A percentile compares a stretch with the other conserved stretches of the same genome.
Evolutionary conservation across 2,888 invertebrate genomes (phyloP).

Genomic region (Shargacucullia verbasci): DNA sequence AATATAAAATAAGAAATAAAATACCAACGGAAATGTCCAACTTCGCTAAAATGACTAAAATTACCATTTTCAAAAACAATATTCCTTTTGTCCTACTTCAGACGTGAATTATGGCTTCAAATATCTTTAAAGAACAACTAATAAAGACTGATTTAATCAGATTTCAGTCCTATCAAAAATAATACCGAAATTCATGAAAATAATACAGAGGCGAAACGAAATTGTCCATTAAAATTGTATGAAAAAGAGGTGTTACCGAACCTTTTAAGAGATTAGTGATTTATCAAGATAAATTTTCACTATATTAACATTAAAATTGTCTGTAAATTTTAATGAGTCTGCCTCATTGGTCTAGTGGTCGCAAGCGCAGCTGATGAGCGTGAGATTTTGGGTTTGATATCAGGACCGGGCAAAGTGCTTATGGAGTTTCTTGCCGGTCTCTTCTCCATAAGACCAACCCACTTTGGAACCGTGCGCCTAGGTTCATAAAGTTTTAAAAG

Average conservation of each 20-base stretch:
- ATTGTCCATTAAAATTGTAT: conserved; percentile 4
- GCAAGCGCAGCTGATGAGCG: no score
- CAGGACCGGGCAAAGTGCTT: no score
- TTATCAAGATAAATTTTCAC: conserved; percentile 9
- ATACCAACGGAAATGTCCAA: no score
- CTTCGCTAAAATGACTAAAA: neutral
- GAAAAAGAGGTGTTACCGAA: conserved; percentile 14
- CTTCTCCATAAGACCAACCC: no score
- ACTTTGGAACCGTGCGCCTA: no score
- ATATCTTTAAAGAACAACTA: neutral
- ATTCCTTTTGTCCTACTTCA: neutral
- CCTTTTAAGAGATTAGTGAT: conserved; percentile 16
- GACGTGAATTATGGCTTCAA: neutral
- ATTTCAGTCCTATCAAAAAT: neutral
- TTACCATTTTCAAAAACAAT: neutral
- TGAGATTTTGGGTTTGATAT: no score
- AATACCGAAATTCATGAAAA: neutral
- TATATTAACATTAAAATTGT: conserved; percentile 17
- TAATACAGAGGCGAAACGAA: neutral
- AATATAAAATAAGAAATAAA: no score
- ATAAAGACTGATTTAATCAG: neutral
- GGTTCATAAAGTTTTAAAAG: no score
- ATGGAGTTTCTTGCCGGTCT: no score
- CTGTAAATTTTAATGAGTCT: conserved; percentile 1
- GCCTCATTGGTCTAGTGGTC: no score